Percentiles rank a stretch among this genome's conserved stretches.
These are phyloP conservation scores for Gibbula magus DNA, from an alignment of 2,888 invertebrate genomes.

Conservation along the genomic window DNA sequence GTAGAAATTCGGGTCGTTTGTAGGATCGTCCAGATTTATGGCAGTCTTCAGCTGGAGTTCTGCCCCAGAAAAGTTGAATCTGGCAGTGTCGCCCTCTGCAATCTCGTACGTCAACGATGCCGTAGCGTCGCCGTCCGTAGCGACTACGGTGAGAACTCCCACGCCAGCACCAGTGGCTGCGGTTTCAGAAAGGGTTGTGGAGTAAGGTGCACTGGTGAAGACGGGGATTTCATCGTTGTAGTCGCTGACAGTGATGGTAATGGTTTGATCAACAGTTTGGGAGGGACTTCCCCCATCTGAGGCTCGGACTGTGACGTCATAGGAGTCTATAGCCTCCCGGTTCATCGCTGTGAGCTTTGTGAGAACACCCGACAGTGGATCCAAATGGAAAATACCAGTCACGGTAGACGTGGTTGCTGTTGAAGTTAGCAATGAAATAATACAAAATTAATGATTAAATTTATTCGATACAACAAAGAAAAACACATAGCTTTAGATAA, in stretches of 20 bases:
- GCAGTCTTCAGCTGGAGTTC: constrained; percentile 21
- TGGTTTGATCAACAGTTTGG: constrained; percentile 22
- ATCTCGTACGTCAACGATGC: constrained; percentile 33
- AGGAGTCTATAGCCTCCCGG: constrained; percentile 45
- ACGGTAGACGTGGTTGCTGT: constrained; percentile 28
- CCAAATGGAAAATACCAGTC: constrained; percentile 47
- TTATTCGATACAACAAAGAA: too few species aligned
- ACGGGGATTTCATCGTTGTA: constrained; percentile 45
- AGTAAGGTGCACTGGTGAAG: constrained; percentile 28
- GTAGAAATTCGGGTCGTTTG: constrained; percentile 26
- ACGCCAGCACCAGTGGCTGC: constrained; percentile 9
- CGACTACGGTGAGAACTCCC: constrained; percentile 23
- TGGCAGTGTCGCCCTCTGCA: constrained; percentile 9
- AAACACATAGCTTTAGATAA: too few species aligned
- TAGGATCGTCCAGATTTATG: constrained; percentile 34
- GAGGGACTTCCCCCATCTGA: constrained; percentile 33
- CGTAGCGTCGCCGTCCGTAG: constrained; percentile 32
- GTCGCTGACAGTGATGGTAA: constrained; percentile 35
- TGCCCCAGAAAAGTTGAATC: constrained; percentile 25
- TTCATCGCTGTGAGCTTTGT: constrained; percentile 45
- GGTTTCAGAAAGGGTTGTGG: constrained; percentile 25
- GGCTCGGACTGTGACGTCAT: constrained; percentile 44
- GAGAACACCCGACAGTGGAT: constrained; percentile 48
- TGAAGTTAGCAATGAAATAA: too few species aligned
- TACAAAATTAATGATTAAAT: too few species aligned